These are phyloP conservation scores for Drosophila funebris DNA, from an alignment of 1,140 invertebrate species.

Conservation along the genomic window DNA sequence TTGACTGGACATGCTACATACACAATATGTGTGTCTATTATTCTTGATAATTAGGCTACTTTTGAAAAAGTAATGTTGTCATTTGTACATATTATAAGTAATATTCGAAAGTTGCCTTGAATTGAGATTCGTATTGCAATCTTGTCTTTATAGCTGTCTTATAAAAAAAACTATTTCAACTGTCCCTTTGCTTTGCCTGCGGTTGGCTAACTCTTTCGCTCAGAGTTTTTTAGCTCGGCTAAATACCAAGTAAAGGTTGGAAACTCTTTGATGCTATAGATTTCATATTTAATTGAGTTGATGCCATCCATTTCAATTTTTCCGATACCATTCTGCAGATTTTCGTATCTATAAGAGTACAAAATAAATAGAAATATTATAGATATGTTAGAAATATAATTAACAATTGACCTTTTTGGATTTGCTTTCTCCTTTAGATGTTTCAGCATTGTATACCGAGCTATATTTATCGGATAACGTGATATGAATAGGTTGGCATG, in stretches of 20 bases:
- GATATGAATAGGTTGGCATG: conserved; percentile 92
- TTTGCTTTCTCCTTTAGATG: conserved; percentile 95
- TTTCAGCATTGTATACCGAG: conserved; percentile 95
- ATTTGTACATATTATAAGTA: conserved; percentile 69
- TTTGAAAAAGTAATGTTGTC: conserved; percentile 77
- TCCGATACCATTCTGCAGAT: conserved; percentile 91
- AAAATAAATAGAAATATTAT: conserved; percentile 44
- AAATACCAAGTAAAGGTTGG: conserved; percentile 91
- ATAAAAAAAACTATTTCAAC: conserved; percentile 1
- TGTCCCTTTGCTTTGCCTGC: not conserved
- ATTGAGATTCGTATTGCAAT: conserved; percentile 29
- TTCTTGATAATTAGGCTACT: conserved; percentile 55
- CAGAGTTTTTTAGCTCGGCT: conserved; percentile 86
- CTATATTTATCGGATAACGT: conserved; percentile 93
- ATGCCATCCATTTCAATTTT: conserved; percentile 94
- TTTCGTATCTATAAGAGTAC: conserved; percentile 92
- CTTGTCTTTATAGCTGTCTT: conserved; percentile 7
- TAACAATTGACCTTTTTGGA: conserved; percentile 89
- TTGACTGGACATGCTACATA: conserved; percentile 62
- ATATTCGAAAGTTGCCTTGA: conserved; percentile 47
- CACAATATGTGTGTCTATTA: conserved; percentile 61
- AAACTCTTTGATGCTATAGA: conserved; percentile 88
- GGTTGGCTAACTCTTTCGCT: conserved; percentile 73
- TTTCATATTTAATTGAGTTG: conserved; percentile 92
- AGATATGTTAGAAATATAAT: not conserved